Percentiles rank a stretch among this genome's conserved stretches.
Conservation (phyloP, 2,113 vertebrate genomes). For the Nanorana parkeri region DNA sequence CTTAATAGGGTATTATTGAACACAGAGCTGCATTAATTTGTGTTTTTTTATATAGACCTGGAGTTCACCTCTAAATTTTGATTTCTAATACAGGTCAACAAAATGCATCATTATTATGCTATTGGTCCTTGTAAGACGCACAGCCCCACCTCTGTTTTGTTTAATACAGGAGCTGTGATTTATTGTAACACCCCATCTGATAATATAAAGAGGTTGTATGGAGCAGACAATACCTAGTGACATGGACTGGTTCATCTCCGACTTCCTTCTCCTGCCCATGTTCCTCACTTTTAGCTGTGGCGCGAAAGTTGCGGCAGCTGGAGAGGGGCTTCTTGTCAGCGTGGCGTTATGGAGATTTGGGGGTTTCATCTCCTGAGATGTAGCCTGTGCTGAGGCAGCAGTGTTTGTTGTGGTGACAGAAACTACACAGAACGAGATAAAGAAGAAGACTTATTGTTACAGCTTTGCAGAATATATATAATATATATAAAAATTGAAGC, state of each 20-base stretch:
- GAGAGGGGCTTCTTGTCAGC: not conserved
- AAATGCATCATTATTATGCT: no score
- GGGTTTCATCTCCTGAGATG: not conserved
- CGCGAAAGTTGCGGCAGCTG: not conserved
- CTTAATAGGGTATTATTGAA: no score
- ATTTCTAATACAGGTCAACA: no score
- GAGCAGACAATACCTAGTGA: slow-evolving; percentile 14
- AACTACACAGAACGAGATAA: slow-evolving; percentile 10
- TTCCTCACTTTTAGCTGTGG: not conserved
- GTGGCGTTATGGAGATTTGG: slow-evolving; percentile 13
- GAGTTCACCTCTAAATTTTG: no score
- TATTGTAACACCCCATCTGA: not conserved
- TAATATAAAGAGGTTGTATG: not conserved
- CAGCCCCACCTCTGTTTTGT: no score
- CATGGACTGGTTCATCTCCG: slow-evolving; percentile 8
- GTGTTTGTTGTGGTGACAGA: not conserved
- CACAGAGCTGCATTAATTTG: no score
- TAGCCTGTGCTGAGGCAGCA: not conserved
- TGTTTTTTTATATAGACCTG: no score
- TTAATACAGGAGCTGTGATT: no score
- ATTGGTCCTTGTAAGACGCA: no score
- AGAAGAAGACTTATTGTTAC: no score
- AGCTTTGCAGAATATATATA: no score
- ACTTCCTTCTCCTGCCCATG: not conserved
- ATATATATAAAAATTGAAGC: not conserved